Evolutionary conservation across 2,113 vertebrate genomes (phyloP).

Genomic region (Erythrocebus patas): DNA sequence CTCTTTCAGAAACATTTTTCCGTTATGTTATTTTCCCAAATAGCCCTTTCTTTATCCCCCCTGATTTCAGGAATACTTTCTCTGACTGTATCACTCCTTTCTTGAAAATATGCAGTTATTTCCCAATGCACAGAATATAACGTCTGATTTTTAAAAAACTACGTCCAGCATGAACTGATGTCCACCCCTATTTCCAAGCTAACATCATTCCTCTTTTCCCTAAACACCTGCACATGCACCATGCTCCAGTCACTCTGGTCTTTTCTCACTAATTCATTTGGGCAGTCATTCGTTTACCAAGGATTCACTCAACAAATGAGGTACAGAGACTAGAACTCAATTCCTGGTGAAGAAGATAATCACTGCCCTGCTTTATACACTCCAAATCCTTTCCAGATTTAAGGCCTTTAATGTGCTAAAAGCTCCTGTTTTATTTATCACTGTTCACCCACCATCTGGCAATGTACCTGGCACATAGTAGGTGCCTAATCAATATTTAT

Average conservation of each 20-base stretch:
- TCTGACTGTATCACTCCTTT: background rate
- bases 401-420: background rate
- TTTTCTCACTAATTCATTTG: background rate
- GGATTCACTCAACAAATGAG: background rate
- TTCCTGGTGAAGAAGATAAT: background rate
- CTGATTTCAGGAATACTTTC: background rate
- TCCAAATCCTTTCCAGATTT: background rate
- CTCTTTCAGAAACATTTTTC: background rate
- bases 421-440: background rate
- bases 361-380: background rate
- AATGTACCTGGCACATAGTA: constrained; percentile 31
- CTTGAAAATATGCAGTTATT: background rate
- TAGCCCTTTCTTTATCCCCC: background rate
- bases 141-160: background rate
- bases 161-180: background rate
- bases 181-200: background rate
- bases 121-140: background rate
- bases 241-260: background rate
- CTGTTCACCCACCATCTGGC: background rate
- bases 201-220: background rate
- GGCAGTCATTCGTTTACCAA: background rate
- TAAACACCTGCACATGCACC: background rate
- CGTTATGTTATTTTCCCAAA: background rate
- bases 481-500: constrained; percentile 51
- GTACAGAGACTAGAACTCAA: background rate